Evolutionary conservation across 37 sponge, comb jelly and placozoan genomes (phyloP), one percentile per base, ranked within the genome.

Genomic region (Petrosia ficiformis): DNA sequence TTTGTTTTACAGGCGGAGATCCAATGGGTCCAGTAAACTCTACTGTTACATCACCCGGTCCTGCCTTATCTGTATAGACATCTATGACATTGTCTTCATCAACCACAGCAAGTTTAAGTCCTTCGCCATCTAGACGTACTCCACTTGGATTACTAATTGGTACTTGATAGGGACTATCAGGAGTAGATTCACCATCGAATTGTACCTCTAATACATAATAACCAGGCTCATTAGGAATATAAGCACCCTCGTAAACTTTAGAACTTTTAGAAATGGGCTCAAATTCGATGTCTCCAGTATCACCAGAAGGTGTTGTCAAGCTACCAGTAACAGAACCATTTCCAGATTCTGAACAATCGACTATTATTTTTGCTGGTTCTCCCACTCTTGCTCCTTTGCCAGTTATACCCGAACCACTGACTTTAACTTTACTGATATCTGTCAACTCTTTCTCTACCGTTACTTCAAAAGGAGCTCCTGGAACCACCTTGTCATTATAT

Each of bases 41-140:
- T 35, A 37, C 68, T 0, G 29, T 71, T 6, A 86, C 60, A 3
- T 77, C 76, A 16, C 85, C 94, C 1, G 94, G 94, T 0, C 94
- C 94, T 32, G 94, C 94, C 40, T 77, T 58, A 11, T 81, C 80
- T 2, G 91, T 81, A 34, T 52, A 61, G 4, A 85, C 75, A 28
- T 75, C 73, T 33, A 93, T 81, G 35, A 72, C 44, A 48, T 80
- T 84, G 10, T 63, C 71, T 0, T 76, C 41, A 39, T 84, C 79
- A 6, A 86, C 56, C 19, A 85, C 61, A 34, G 86, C 94, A 69
- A 61, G 63, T 6, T 84, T 44, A 4, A 96, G 82, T 33, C 95
- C 95, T 41, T 87, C 78, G 22, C 92, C 88, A 29, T 36, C 64
- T n/a, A 89, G 66, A 1, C 69, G 44, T 1, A 89, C 90, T 22